Conservation (phyloP, 2,113 vertebrate genomes). For the Mungos mungo region DNA sequence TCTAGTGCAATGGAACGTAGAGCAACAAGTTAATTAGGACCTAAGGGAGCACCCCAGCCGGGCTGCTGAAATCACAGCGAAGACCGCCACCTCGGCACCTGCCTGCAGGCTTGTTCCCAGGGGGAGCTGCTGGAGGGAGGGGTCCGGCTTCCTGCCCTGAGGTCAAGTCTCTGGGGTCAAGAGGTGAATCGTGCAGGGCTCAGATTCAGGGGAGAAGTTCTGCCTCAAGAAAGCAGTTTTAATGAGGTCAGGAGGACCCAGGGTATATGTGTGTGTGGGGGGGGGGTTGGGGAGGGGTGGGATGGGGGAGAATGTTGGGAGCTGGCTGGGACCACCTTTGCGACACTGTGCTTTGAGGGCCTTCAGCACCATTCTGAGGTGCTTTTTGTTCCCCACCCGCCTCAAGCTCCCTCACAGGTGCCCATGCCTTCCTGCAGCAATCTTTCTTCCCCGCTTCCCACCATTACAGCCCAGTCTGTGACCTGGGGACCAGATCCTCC, state of each 20-base stretch:
- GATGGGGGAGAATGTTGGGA: not conserved
- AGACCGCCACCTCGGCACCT: not conserved
- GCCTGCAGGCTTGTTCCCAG: not conserved
- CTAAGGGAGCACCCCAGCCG: not conserved
- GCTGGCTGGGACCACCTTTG: not conserved
- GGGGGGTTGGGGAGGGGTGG: too few relatives aligned
- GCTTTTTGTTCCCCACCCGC: not conserved
- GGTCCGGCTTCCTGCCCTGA: not conserved
- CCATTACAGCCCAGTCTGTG: not conserved
- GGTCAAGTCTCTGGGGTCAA: not conserved
- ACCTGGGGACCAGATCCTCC: too few relatives aligned
- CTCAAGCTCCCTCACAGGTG: not conserved
- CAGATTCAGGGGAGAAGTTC: not conserved
- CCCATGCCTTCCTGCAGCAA: not conserved
- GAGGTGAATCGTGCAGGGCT: not conserved
- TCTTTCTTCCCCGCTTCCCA: not conserved
- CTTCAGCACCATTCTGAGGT: not conserved
- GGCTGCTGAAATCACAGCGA: not conserved
- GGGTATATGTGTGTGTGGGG: not conserved
- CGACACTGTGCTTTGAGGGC: not conserved
- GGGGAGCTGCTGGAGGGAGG: not conserved
- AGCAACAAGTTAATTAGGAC: conserved; percentile 26
- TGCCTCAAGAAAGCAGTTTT: not conserved
- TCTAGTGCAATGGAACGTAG: conserved; percentile 9
- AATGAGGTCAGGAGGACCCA: not conserved